These are phyloP conservation scores for Zelostemma sp. DNA, from an alignment of 1,140 invertebrate genomes.

Conservation along the genomic window DNA sequence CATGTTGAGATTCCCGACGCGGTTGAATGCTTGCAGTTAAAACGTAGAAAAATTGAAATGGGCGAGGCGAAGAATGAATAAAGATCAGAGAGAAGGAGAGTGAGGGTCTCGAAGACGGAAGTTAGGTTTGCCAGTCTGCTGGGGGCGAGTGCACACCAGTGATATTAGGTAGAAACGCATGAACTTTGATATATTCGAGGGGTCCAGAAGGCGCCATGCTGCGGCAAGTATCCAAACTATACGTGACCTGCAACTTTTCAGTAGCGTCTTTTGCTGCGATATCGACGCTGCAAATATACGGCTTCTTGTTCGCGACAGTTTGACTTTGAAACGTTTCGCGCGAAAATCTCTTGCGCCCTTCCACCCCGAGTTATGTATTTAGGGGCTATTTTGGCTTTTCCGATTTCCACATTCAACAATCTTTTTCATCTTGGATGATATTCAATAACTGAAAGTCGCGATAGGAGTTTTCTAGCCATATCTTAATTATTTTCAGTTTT, in stretches of 20 bases:
- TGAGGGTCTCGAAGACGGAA: conserved; percentile 42
- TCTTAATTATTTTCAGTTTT: no score
- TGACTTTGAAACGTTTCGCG: conserved; percentile 27
- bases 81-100: conserved; percentile 54
- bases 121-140: conserved; percentile 23
- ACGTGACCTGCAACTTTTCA: conserved; percentile 68
- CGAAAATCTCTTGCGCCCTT: conserved; percentile 9
- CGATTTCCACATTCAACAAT: no score
- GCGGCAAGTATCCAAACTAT: conserved; percentile 69
- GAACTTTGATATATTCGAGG: conserved; percentile 69
- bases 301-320: conserved; percentile 41
- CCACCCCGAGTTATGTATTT: no score
- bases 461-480: no score
- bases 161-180: conserved; percentile 70
- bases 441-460: no score
- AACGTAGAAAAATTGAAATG: conserved; percentile 69
- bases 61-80: conserved; percentile 68
- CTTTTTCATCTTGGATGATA: no score
- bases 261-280: conserved; percentile 45
- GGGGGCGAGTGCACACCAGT: conserved; percentile 60
- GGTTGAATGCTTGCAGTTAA: conserved; percentile 59
- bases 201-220: conserved; percentile 61
- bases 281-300: conserved; percentile 46
- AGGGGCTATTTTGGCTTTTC: no score
- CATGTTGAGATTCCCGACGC: conserved; percentile 45